Base-by-base conservation (phyloP, 2,113 vertebrate species). In the Mormyrus iriodes region DNA sequence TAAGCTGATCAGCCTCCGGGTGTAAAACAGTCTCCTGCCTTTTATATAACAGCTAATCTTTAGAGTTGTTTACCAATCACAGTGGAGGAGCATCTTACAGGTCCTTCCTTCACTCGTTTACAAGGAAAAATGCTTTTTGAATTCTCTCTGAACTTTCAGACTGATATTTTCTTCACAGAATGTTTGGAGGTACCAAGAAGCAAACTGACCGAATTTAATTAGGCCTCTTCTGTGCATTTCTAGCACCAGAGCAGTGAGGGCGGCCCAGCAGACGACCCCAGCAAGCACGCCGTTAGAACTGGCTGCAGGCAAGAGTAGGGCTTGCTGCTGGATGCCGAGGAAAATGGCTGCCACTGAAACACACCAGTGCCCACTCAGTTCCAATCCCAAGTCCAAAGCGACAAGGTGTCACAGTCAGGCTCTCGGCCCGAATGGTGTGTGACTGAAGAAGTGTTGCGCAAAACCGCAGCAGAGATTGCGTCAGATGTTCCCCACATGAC, bases 181-280 rank as follows among this genome's bases (percentile, higher is more conserved):
- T 17, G 39, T 13, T 15, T 31, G 21, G 19, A n/a, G 44, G 61
- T 10, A 12, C 0, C 2, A 13, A 5, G 21, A 44, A 12, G 48
- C 8, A 39, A 39, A 73, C 84, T 44, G 46, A 86, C 84, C 61
- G 48, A 6, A 35, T 46, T 55, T 53, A 87, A 76, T 19, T 6
- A 86, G 85, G 76, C 51, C 35, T 44, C 73, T 79, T 44, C 51
- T 91, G 90, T 97, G 96, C 49, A 96, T 90, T 91, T 97, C 96
- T 88, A 97, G 92, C 85, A 96, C 76, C 88, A 96, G 42, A 12
- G 96, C 96, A 10, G 88, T 85, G 10, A 93, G 89, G 0, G 96
- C 95, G 7, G 96, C 95, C 96, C 96, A 97, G 58, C 92, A 91
- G 65, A 97, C 94, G 93, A 97, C 96, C 44, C 95, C 96, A 91